Evolutionary conservation across 2,797 vertebrate genomes (phyloP).

Genomic region (Ciconia nigra): DNA sequence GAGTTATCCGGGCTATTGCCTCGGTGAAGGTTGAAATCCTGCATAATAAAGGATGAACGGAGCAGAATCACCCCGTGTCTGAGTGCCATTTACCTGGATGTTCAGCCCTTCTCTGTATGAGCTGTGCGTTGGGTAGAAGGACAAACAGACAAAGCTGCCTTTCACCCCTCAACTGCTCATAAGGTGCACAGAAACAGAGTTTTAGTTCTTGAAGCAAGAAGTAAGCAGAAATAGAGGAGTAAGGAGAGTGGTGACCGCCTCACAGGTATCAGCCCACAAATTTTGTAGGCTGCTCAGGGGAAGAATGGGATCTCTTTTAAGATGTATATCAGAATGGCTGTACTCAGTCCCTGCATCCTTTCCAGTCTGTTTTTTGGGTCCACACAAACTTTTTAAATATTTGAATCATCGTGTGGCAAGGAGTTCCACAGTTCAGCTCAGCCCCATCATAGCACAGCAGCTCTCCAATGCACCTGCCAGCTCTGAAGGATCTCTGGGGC

Average conservation of each 20-base stretch:
- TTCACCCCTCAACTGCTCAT: background rate
- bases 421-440: background rate
- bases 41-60: background rate
- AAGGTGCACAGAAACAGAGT: background rate
- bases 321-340: background rate
- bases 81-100: fast-evolving
- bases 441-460: background rate
- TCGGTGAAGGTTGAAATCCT: background rate
- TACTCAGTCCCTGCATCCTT: background rate
- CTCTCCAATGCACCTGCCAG: background rate
- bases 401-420: background rate
- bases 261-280: background rate
- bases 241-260: background rate
- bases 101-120: background rate
- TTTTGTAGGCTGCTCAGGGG: background rate
- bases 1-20: background rate
- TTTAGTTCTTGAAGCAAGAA: background rate
- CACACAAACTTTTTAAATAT: background rate
- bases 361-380: background rate
- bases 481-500: background rate
- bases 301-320: background rate
- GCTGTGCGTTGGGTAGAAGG: background rate
- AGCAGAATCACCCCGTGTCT: background rate
- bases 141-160: background rate
- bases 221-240: background rate